These are phyloP conservation scores for Poeciliopsis turrubarensis DNA, from an alignment of 2,113 vertebrate species.

Conservation along the genomic window DNA sequence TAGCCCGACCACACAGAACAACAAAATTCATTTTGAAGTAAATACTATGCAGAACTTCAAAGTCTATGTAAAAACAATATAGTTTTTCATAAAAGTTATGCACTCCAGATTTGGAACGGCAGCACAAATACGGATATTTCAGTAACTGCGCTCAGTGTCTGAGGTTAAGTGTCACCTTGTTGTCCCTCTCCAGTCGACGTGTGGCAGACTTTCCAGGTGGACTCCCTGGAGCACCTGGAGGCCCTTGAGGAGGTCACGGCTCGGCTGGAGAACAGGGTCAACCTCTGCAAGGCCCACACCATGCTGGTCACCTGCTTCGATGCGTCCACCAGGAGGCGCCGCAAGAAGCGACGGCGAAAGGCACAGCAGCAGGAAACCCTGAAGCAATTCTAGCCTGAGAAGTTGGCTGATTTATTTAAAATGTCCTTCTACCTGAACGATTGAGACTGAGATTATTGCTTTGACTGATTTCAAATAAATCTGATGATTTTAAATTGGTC, in stretches of 20 bases:
- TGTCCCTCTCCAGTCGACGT: constrained; percentile 82
- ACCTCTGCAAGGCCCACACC: constrained; percentile 90
- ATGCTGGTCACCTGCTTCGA: constrained; percentile 95
- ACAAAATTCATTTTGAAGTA: too few relatives aligned
- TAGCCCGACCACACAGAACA: too few relatives aligned
- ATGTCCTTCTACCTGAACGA: background rate
- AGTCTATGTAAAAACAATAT: too few relatives aligned
- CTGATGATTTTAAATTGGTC: constrained; percentile 1
- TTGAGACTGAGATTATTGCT: background rate
- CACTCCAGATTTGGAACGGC: background rate
- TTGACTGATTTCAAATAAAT: background rate
- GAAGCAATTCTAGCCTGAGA: constrained; percentile 23
- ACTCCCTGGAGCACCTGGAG: constrained; percentile 92
- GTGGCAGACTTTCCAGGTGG: constrained; percentile 89
- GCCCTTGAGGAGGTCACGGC: constrained; percentile 88
- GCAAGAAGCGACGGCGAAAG: constrained; percentile 47
- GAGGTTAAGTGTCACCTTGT: background rate
- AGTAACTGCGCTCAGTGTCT: background rate
- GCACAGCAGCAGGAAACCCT: constrained; percentile 19
- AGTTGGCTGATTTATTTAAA: background rate
- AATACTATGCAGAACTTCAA: too few relatives aligned
- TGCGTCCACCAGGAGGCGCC: constrained; percentile 80
- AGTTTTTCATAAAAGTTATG: too few relatives aligned
- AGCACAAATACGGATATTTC: background rate
- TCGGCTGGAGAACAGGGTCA: constrained; percentile 86